Evolutionary conservation across 2,888 invertebrate species (phyloP).

Genomic region (Caenorhabditis sp.): DNA sequence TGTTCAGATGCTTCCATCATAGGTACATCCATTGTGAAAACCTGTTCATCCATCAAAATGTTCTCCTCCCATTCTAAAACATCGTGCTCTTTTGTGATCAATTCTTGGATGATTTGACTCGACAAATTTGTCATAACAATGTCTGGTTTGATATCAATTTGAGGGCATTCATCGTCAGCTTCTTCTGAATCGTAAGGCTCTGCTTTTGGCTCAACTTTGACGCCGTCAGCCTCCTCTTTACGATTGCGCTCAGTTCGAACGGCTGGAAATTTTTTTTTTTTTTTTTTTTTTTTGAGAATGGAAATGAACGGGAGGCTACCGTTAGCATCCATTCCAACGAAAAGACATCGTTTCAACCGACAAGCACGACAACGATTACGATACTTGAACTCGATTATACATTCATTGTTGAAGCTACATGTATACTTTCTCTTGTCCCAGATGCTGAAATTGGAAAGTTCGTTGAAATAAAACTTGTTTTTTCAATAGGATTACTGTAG

Average conservation of each 20-base stretch:
- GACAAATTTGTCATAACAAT: constrained; percentile 10
- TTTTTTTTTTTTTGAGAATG: no score
- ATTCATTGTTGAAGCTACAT: constrained; percentile 33
- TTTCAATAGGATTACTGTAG: no score
- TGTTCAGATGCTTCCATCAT: constrained; percentile 8
- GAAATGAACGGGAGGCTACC: constrained; percentile 3
- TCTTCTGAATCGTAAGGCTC: constrained; percentile 7
- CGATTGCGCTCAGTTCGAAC: constrained; percentile 25
- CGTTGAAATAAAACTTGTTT: no score
- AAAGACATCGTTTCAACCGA: constrained; percentile 31
- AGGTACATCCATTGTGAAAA: constrained; percentile 27
- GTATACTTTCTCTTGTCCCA: constrained; percentile 38
- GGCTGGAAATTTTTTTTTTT: constrained; percentile 14
- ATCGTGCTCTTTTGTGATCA: constrained; percentile 5
- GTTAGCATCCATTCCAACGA: constrained; percentile 41
- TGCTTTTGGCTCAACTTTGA: constrained; percentile 8
- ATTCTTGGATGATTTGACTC: constrained; percentile 5
- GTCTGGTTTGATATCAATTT: constrained; percentile 18
- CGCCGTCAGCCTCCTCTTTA: neutral
- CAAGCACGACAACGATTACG: constrained; percentile 44
- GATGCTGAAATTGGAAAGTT: constrained; percentile 27
- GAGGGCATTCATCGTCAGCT: constrained; percentile 19
- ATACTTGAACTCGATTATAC: constrained; percentile 41
- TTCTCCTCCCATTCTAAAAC: constrained; percentile 14
- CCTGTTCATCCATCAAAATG: neutral